Base-by-base conservation (phyloP, 2,113 vertebrate genomes). In the Xenopus tropicalis region DNA sequence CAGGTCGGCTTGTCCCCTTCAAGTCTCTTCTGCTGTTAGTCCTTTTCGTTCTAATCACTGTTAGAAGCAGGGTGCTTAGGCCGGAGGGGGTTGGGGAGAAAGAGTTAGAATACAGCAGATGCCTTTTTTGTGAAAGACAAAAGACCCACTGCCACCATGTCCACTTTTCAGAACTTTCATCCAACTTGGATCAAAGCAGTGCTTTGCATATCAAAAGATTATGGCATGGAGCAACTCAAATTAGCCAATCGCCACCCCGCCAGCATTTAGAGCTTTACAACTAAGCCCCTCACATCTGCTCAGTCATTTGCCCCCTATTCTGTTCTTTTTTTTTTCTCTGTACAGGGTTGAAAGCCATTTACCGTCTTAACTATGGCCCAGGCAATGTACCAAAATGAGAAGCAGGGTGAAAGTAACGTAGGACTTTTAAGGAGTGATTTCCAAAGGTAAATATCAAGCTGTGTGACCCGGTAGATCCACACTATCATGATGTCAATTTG, bases 101-200 rank as follows among this genome's bases (percentile, higher is more conserved):
- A 70, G 85, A 85, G 88, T 83, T 88, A 88, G 81, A 86, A 79
- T 73, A 85, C 68, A 61, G 89, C 93, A 95, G 94, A 96, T 93
- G 93, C 92, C 88, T 93, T 92, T 71, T 93, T 93, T 91, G 90
- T 93, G 81, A 82, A 86, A 91, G 87, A 96, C 91, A 93, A 96
- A 94, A 89, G 80, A 80, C 85, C 84, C 87, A 90, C 87, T 87
- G 78, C 19, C 62, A 81, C 80, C 85, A 85, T 81, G 82, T 87
- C 77, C 74, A 83, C 81, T 87, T 85, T 86, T 84, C 84, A 81
- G 79, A 74, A 86, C 88, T 91, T 92, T 90, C 83, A 89, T 88
- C 85, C 82, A 78, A 71, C 70, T 52, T 79, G 74, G 89, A 92
- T 92, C 88, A 91, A 92, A 92, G 88, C 71, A 54, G 76, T 83